Evolutionary conservation across 2,888 invertebrate genomes (phyloP), one percentile per base, ranked within the genome.

Genomic region (Agriotes lineatus): DNA sequence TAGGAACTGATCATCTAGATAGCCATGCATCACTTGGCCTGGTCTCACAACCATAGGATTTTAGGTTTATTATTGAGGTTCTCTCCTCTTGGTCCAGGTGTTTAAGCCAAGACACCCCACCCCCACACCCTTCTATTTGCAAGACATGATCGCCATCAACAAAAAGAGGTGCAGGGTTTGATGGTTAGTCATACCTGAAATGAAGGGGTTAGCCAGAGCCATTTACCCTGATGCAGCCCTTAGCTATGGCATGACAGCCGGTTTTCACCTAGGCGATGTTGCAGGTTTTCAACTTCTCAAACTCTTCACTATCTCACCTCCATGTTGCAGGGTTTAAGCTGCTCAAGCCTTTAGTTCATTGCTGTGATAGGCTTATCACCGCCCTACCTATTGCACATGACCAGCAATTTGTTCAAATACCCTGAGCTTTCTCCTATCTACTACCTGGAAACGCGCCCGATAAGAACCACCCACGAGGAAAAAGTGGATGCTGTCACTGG

Each of bases 191-290:
- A 10, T n/a, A 6, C 14, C n/a, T n/a, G 6, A 12, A 39, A 39
- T 2, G 5, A 14, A 5, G 4, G 39, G 3, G 14, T 6, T 39
- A 39, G 39, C 39, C 39, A n/a, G 39, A 4, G 39, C 39, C 39
- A 14, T 39, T 39, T 10, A 10, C 39, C 39, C 39, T 2, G 39
- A n/a, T 39, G 39, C 10, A 39, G 39, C 14, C 3, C 39, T 39
- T 39, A 39, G 39, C 39, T n/a, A 39, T 39, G 39, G n/a, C 39
- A 39, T n/a, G 39, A 39, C 39, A 39, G 39, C 10, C n/a, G 39
- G 39, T 39, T 39, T 39, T 39, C 39, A 10, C 10, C 39, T 39
- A 5, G n/a, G 39, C 39, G 6, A 39, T 39, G 39, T 39, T 39
- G 3, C 39, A 39, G 39, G 39, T 39, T 39, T 39, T 39, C 4